Base-by-base conservation (phyloP, 1,140 invertebrate species). In the Stegodyphus mimosarum region DNA sequence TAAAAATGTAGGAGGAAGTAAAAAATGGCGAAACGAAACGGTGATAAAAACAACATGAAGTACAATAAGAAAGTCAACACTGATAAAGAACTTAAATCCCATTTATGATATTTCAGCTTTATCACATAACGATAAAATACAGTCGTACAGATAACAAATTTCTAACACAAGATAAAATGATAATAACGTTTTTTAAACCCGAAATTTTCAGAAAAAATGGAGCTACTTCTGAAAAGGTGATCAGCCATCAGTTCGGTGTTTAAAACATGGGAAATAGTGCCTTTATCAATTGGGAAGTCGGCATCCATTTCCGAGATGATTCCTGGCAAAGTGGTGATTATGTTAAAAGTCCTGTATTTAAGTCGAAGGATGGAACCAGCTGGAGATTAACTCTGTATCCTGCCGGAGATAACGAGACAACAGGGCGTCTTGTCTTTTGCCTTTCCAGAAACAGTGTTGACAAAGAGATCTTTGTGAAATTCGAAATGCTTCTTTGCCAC, bases 361-460 rank as follows among this genome's bases (percentile, higher is more conserved):
- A 50, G 17, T 53, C n/a, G 50, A 1, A 69, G 11, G 77, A 18
- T 2, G 66, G 33, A 53, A 49, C 49, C 6, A 70, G 15, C 6
- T 79, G 64, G 66, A 18, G 48, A 15, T 10, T 79, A 7, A 51
- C 9, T 0, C 70, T 79, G 17, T 79, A 79, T 60, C 77, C 77
- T 9, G 64, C 77, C 6, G 77, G 77, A 33, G 75, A 77, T 5
- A 52, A 33, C 18, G 51, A 9, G 7, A 50, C 51, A 18, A n/a
- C 51, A 15, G 66, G 48, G 7, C 9, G 15, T n/a, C 17, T 79
- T 15, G 77, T 79, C 50, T 79, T 79, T 70, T 53, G 13, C 7
- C n/a, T 79, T 9, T 50, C 48, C 7, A 17, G 77, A 11, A 49
- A 70, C 15, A 33, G 33, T n/a, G 64, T 18, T 33, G 77, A 79